Evolutionary conservation across 1,140 invertebrate species (phyloP).

Genomic region (Hydropsyche tenuis): DNA sequence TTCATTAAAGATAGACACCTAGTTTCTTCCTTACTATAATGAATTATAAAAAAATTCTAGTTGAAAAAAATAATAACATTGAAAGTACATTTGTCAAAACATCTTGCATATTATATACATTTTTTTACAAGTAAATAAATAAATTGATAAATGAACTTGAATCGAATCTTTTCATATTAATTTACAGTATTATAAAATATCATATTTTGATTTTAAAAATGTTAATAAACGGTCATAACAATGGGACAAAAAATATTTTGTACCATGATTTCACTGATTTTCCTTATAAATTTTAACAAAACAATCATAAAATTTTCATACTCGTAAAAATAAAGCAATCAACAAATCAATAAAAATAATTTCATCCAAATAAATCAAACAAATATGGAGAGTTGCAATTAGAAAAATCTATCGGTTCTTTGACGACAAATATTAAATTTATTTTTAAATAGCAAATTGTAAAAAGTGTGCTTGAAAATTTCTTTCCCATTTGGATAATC

Average conservation of each 20-base stretch:
- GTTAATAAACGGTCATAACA: conserved; percentile 6
- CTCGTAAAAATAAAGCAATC: background rate
- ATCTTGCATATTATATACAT: too few relatives aligned
- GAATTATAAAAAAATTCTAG: too few relatives aligned
- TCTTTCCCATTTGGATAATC: background rate
- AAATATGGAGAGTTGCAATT: background rate
- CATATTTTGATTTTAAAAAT: background rate
- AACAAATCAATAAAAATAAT: conserved; percentile 3
- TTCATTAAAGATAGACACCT: too few relatives aligned
- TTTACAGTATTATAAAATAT: too few relatives aligned
- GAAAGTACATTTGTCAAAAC: too few relatives aligned
- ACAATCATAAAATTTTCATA: background rate
- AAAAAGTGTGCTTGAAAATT: conserved; percentile 18
- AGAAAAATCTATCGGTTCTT: background rate
- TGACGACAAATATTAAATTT: background rate
- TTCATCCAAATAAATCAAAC: background rate
- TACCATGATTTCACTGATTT: conserved; percentile 5
- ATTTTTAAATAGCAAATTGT: background rate
- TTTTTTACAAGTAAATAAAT: too few relatives aligned
- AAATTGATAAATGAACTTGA: too few relatives aligned
- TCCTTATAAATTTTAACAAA: background rate
- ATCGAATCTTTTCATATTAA: too few relatives aligned
- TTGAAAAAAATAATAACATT: too few relatives aligned
- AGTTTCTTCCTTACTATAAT: too few relatives aligned
- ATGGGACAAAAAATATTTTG: conserved; percentile 1